Conservation (phyloP, 2,888 invertebrate species). For the Hartigia nigra region DNA sequence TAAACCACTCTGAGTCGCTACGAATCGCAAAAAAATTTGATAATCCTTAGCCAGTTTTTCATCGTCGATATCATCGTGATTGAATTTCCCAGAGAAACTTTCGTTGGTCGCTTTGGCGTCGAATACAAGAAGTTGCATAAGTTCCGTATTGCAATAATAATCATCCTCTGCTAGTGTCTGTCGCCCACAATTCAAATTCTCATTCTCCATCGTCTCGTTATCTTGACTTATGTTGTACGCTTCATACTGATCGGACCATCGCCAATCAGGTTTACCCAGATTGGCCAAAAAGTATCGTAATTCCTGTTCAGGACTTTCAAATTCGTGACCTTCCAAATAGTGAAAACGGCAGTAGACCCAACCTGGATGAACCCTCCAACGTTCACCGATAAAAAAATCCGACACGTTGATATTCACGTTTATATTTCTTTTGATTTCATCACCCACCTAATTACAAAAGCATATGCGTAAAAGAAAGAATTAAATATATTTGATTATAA, state of each 20-base stretch:
- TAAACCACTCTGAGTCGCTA: constrained; percentile 89
- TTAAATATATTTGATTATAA: neutral
- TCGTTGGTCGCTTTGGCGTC: constrained; percentile 82
- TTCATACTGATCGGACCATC: constrained; percentile 75
- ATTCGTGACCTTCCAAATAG: constrained; percentile 82
- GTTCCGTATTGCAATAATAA: constrained; percentile 86
- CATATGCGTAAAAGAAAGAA: neutral
- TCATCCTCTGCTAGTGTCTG: constrained; percentile 75
- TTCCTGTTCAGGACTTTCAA: constrained; percentile 79
- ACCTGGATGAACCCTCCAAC: constrained; percentile 86
- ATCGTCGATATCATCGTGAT: constrained; percentile 66
- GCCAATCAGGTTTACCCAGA: constrained; percentile 71
- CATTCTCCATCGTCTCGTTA: constrained; percentile 41
- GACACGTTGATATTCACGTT: constrained; percentile 77
- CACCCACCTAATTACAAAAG: constrained; percentile 71
- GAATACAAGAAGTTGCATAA: constrained; percentile 86
- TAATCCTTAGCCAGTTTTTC: constrained; percentile 73
- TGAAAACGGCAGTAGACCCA: constrained; percentile 93
- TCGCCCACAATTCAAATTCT: constrained; percentile 70
- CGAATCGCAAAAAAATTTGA: constrained; percentile 81
- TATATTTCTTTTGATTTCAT: constrained; percentile 78
- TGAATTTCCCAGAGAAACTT: constrained; percentile 61
- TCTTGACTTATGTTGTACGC: constrained; percentile 34
- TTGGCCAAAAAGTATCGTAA: constrained; percentile 79
- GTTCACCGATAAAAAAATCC: constrained; percentile 77